Evolutionary conservation across 2,797 vertebrate species (phyloP).

Genomic region (Apodemus agrarius): DNA sequence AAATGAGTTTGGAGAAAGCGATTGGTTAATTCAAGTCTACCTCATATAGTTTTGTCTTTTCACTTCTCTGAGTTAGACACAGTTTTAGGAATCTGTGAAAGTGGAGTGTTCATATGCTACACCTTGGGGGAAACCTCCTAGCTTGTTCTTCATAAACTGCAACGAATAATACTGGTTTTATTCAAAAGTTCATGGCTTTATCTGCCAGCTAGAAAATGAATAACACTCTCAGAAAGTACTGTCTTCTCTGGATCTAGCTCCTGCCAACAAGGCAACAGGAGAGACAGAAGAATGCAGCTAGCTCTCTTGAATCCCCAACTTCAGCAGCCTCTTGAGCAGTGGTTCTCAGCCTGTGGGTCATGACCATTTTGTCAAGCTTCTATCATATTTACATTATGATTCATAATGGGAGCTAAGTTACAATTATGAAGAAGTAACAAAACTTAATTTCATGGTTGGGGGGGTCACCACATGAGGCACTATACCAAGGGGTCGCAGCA

Average conservation of each 20-base stretch:
- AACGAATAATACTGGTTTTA: background rate
- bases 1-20: background rate
- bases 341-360: background rate
- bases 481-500: background rate
- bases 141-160: background rate
- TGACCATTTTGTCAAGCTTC: background rate
- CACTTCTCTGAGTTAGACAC: background rate
- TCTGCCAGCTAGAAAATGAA: background rate
- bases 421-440: too few relatives aligned
- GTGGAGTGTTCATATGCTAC: background rate
- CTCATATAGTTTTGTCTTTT: background rate
- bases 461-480: background rate
- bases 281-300: background rate
- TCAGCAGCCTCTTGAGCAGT: background rate
- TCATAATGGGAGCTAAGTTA: background rate
- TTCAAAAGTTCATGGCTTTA: background rate
- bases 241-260: background rate
- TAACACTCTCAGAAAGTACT: background rate
- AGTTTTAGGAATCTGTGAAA: background rate
- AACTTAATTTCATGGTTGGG: background rate
- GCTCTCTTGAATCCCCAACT: background rate
- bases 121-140: background rate
- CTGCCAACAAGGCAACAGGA: background rate
- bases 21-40: background rate
- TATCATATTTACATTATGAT: too few relatives aligned